These are phyloP conservation scores for Drosophila gaucha DNA, from an alignment of 2,888 invertebrate genomes.

Conservation along the genomic window DNA sequence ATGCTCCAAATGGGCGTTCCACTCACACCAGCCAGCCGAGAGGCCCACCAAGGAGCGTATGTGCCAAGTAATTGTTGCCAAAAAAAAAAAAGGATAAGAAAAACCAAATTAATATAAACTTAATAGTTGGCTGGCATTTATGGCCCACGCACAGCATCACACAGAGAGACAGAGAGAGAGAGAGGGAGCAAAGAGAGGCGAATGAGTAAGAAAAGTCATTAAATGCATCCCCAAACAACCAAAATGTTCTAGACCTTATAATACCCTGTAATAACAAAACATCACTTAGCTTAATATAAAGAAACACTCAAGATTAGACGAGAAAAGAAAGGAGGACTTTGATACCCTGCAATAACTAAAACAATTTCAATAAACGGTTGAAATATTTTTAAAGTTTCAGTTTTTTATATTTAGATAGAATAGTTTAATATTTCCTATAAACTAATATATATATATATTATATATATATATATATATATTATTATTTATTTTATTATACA, in stretches of 20 bases:
- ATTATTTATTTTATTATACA: no score
- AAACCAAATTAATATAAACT: conserved; percentile 78
- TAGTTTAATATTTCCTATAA: no score
- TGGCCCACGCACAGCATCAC: conserved; percentile 35
- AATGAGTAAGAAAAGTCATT: conserved; percentile 36
- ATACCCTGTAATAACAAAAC: background rate
- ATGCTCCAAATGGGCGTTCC: conserved; percentile 43
- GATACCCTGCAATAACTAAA: no score
- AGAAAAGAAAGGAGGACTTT: no score
- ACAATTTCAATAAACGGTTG: no score
- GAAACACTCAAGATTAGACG: no score
- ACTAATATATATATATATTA: no score
- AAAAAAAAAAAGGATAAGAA: conserved; percentile 33
- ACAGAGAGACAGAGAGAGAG: background rate
- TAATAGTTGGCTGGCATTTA: conserved; percentile 79
- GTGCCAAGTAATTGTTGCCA: conserved; percentile 61
- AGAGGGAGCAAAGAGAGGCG: background rate
- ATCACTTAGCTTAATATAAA: no score
- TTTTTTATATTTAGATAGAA: no score
- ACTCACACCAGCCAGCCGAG: conserved; percentile 12
- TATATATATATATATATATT: no score
- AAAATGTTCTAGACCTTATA: no score
- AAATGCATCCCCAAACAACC: conserved; percentile 55
- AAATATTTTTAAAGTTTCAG: no score
- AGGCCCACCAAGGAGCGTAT: conserved; percentile 14